Conservation (phyloP, 1,140 invertebrate species). For the Xylocopa sonorina region DNA sequence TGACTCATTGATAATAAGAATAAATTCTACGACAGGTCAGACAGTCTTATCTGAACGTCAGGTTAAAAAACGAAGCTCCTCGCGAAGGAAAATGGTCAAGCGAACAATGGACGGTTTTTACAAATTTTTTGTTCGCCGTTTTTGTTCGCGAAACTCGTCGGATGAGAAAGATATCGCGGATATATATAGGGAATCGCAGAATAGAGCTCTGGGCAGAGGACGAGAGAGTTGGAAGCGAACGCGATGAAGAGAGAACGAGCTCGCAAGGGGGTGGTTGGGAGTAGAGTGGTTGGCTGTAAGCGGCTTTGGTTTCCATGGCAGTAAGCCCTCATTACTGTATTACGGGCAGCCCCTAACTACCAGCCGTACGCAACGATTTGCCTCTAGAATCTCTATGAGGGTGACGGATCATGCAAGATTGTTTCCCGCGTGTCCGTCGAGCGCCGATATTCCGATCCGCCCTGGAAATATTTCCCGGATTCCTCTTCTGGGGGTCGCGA, state of each 20-base stretch:
- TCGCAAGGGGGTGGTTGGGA: slow-evolving; percentile 57
- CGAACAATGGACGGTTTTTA: slow-evolving; percentile 59
- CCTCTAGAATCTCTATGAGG: slow-evolving; percentile 69
- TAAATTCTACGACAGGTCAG: no score
- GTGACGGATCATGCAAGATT: slow-evolving; percentile 61
- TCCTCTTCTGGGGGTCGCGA: no score
- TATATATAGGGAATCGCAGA: slow-evolving; percentile 66
- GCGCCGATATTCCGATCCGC: slow-evolving; percentile 55
- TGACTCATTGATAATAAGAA: no score
- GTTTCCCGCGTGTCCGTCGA: slow-evolving; percentile 58
- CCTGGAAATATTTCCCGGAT: slow-evolving; percentile 42
- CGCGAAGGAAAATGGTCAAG: no score
- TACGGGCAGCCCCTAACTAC: slow-evolving; percentile 81
- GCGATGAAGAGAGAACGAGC: slow-evolving; percentile 41
- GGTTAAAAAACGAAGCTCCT: no score
- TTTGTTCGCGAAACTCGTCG: slow-evolving; percentile 70
- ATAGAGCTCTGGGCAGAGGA: slow-evolving; percentile 31
- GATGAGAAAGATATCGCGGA: slow-evolving; percentile 75
- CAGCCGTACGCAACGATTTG: slow-evolving; percentile 78
- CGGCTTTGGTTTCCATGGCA: slow-evolving; percentile 83
- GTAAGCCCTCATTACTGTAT: slow-evolving; percentile 83
- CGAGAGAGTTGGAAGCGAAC: slow-evolving; percentile 28
- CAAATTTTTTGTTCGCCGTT: no score
- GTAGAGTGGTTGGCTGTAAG: slow-evolving; percentile 81
- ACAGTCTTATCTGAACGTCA: no score